Evolutionary conservation across 2,888 invertebrate species (phyloP).

Genomic region (Dichetophora obliterata): DNA sequence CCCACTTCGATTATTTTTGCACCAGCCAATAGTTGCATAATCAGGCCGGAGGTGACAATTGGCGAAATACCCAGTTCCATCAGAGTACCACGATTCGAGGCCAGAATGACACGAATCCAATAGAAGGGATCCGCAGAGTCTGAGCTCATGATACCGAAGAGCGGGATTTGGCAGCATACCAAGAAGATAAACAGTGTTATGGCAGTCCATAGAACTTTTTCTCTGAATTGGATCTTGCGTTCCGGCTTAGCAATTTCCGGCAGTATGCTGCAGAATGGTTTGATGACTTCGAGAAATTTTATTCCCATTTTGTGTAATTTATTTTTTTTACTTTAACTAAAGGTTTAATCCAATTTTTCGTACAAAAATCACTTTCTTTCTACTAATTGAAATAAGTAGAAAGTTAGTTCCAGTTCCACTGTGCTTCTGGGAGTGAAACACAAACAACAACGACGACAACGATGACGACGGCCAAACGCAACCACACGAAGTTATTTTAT

Average conservation of each 20-base stretch:
- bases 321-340: conserved; percentile 51
- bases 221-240: conserved; percentile 99
- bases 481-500: conserved; percentile 38
- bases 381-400: conserved; percentile 28
- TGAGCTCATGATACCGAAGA: conserved; percentile 99
- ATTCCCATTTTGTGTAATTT: conserved; percentile 70
- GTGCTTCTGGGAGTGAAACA: conserved; percentile 8
- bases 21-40: conserved; percentile 99
- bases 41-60: conserved; percentile 98
- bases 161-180: conserved; percentile 99
- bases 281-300: conserved; percentile 99
- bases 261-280: conserved; percentile 99
- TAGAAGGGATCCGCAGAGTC: conserved; percentile 99
- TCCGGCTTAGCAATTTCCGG: conserved; percentile 99
- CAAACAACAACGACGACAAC: conserved; percentile 38
- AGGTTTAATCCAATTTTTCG: conserved; percentile 27
- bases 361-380: conserved; percentile 55
- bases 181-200: conserved; percentile 99
- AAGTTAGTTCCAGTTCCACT: conserved; percentile 44
- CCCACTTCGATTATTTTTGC: conserved; percentile 99
- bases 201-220: conserved; percentile 99
- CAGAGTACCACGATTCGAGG: conserved; percentile 98
- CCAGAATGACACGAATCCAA: conserved; percentile 99
- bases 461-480: conserved; percentile 38
- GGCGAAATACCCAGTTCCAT: conserved; percentile 99